Evolutionary conservation across 1,140 invertebrate genomes (phyloP).

Genomic region (Streblospio benedicti): DNA sequence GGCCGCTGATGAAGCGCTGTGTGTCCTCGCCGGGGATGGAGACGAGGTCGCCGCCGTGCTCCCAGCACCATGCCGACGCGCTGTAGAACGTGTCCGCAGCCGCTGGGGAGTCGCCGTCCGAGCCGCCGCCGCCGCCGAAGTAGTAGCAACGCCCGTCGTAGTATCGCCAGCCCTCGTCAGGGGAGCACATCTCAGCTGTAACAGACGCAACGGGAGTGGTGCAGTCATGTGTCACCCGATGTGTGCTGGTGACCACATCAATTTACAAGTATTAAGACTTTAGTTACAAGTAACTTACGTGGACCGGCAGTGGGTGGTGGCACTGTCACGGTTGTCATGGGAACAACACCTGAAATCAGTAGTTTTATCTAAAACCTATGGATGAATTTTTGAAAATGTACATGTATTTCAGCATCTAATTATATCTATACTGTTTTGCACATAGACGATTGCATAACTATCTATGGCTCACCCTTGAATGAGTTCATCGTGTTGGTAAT

Average conservation of each 20-base stretch:
- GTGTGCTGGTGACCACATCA: no score
- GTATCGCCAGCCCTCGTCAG: not conserved
- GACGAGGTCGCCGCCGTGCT: not conserved
- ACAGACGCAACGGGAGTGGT: not conserved
- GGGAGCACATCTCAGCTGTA: not conserved
- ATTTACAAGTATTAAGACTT: no score
- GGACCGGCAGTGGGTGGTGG: not conserved
- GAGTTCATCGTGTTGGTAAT: no score
- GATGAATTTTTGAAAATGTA: no score
- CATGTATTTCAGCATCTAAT: no score
- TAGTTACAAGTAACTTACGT: not conserved
- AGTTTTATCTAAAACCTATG: no score
- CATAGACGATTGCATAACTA: no score
- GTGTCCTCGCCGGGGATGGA: not conserved
- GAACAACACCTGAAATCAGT: not conserved
- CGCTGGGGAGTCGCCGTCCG: not conserved
- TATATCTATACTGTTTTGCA: no score
- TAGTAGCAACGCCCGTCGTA: not conserved
- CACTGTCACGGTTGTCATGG: not conserved
- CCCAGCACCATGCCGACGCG: not conserved
- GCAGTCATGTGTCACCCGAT: not conserved
- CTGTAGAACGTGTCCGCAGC: not conserved
- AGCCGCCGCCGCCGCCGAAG: not conserved
- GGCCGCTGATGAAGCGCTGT: not conserved
- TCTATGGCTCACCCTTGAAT: no score